These are phyloP conservation scores for Anoncus sp. DNA, from an alignment of 2,888 invertebrate species.

Conservation along the genomic window DNA sequence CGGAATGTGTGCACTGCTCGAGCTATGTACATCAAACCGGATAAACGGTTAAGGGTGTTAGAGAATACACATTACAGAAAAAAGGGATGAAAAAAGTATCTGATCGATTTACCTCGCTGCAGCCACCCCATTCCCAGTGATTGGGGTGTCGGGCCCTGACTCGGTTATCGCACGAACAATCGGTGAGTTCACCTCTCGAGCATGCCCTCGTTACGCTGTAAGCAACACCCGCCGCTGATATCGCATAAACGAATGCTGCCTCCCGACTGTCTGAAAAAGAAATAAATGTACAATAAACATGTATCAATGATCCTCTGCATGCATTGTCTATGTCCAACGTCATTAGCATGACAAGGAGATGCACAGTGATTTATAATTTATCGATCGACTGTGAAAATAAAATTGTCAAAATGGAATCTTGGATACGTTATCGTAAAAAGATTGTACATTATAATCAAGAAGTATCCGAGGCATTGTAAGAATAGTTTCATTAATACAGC, in stretches of 20 bases:
- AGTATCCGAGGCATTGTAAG: too few relatives aligned
- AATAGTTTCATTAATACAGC: too few relatives aligned
- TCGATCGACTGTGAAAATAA: too few relatives aligned
- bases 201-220: constrained; percentile 95
- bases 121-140: constrained; percentile 97
- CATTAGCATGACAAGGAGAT: neutral
- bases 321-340: neutral
- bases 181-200: constrained; percentile 92
- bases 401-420: too few relatives aligned
- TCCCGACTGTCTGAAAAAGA: constrained; percentile 91
- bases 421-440: too few relatives aligned
- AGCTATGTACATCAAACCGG: too few relatives aligned
- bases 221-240: constrained; percentile 95
- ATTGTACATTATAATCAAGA: too few relatives aligned
- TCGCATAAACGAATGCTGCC: constrained; percentile 94
- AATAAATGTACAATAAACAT: constrained; percentile 23
- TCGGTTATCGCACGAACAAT: constrained; percentile 94
- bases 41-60: neutral
- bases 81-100: constrained; percentile 25
- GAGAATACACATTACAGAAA: neutral
- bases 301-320: neutral
- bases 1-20: too few relatives aligned
- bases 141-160: constrained; percentile 89
- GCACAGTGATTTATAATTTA: too few relatives aligned
- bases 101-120: constrained; percentile 89